Evolutionary conservation across 2,888 invertebrate species (phyloP).

Genomic region (Sinodicranocentrus sp.): DNA sequence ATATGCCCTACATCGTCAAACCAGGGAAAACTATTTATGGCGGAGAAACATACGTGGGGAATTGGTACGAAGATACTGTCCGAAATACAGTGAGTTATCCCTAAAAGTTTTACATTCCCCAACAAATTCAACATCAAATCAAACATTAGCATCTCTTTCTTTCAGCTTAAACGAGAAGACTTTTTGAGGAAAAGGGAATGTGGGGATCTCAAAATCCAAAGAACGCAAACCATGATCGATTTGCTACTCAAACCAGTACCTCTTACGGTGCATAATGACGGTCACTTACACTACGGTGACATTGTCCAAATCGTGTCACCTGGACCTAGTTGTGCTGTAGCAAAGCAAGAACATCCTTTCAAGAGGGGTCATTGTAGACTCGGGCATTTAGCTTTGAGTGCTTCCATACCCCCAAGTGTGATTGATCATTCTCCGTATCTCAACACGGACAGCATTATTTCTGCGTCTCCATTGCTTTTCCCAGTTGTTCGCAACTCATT

Average conservation of each 20-base stretch:
- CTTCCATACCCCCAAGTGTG: slow-evolving; percentile 68
- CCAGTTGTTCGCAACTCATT: slow-evolving; percentile 75
- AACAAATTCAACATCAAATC: background rate
- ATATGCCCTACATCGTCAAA: slow-evolving; percentile 50
- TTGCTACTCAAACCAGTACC: slow-evolving; percentile 71
- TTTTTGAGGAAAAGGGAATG: slow-evolving; percentile 74
- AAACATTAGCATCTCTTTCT: background rate
- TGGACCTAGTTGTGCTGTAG: slow-evolving; percentile 70
- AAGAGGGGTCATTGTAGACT: slow-evolving; percentile 69
- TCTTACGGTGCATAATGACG: slow-evolving; percentile 52
- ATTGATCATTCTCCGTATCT: slow-evolving; percentile 73
- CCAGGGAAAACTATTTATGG: slow-evolving; percentile 60
- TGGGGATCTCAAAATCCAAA: slow-evolving; percentile 72
- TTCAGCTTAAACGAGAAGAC: slow-evolving; percentile 68
- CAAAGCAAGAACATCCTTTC: slow-evolving; percentile 68
- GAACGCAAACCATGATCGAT: slow-evolving; percentile 74
- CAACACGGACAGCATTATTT: slow-evolving; percentile 72
- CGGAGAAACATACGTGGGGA: slow-evolving; percentile 74
- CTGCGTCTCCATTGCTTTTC: slow-evolving; percentile 71
- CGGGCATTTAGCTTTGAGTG: slow-evolving; percentile 70
- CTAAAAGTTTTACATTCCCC: background rate
- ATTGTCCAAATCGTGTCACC: slow-evolving; percentile 73
- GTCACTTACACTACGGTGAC: slow-evolving; percentile 72
- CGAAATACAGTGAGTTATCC: slow-evolving; percentile 69
- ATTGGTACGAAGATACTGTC: slow-evolving; percentile 75